A percentile compares a stretch with the other conserved stretches of the same genome.
phyloP scores from a whole-genome alignment of 2,113 vertebrate genomes.

The Rhinichthys klamathensis region DNA sequence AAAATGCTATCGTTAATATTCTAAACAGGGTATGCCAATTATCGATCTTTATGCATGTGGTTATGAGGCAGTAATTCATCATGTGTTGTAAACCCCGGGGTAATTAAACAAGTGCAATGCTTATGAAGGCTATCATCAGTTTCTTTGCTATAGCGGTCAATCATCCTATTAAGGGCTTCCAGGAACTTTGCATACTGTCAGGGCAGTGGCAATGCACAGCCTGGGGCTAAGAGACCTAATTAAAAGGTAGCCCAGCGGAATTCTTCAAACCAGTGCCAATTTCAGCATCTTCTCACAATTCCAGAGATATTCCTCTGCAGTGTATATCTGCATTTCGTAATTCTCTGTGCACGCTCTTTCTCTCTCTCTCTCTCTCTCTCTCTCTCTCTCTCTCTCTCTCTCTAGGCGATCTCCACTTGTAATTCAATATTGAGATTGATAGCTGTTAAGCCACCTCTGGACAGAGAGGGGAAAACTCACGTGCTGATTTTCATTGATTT shows the following conservation, averaged over 20 bases:
- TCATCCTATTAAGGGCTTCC: constrained; percentile 72
- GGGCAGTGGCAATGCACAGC: constrained; percentile 70
- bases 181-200: constrained; percentile 68
- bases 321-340: constrained; percentile 65
- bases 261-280: constrained; percentile 67
- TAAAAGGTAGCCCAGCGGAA: constrained; percentile 78
- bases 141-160: constrained; percentile 71
- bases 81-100: constrained; percentile 71
- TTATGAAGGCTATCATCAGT: constrained; percentile 74
- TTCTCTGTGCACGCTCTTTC: constrained; percentile 58
- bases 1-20: constrained; percentile 61
- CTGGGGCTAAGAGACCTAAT: constrained; percentile 77
- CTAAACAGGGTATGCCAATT: constrained; percentile 69
- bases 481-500: constrained; percentile 15
- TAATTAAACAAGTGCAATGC: constrained; percentile 74
- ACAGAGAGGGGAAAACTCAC: not conserved
- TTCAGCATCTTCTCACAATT: constrained; percentile 59
- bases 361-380: constrained; percentile 61
- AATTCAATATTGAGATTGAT: constrained; percentile 64
- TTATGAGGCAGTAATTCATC: constrained; percentile 69
- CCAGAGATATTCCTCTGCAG: constrained; percentile 42
- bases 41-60: constrained; percentile 72
- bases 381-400: constrained; percentile 44
- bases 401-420: constrained; percentile 61
- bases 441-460: constrained; percentile 56